A percentile compares a stretch with the other conserved stretches of the same genome.
Evolutionary conservation across 2,888 invertebrate species (phyloP).

Genomic region (Drosophila rellima): DNA sequence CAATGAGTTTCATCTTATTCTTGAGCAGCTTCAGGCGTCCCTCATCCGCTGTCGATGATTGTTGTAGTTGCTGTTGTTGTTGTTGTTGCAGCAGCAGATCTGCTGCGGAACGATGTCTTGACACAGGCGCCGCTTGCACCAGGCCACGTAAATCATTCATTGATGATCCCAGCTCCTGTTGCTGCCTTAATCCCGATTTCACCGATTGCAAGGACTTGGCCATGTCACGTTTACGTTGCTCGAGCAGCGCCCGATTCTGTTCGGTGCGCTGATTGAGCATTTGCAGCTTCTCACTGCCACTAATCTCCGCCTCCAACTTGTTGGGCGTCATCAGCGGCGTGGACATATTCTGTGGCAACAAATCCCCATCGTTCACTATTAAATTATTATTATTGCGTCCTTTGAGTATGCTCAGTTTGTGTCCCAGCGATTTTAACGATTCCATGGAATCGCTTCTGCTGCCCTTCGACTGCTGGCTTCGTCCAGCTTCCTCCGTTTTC

Average conservation of each 20-base stretch:
- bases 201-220: constrained; percentile 85
- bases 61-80: constrained; percentile 40
- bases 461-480: constrained; percentile 12
- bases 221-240: constrained; percentile 87
- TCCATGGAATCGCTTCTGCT: constrained; percentile 65
- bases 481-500: constrained; percentile 47
- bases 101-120: constrained; percentile 83
- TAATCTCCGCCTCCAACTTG: constrained; percentile 24
- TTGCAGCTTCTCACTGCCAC: constrained; percentile 87
- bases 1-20: constrained; percentile 80
- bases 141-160: constrained; percentile 83
- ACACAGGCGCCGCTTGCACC: constrained; percentile 56
- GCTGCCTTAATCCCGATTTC: constrained; percentile 81
- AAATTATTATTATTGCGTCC: not conserved
- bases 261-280: constrained; percentile 87
- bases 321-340: constrained; percentile 43
- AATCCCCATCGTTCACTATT: not conserved
- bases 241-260: constrained; percentile 87
- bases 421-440: constrained; percentile 57
- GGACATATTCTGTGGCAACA: constrained; percentile 24
- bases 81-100: constrained; percentile 75
- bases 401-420: constrained; percentile 37
- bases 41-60: constrained; percentile 64
- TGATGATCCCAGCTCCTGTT: constrained; percentile 83
- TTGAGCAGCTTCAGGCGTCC: constrained; percentile 83